Percentiles rank a stretch among this genome's conserved stretches.
Evolutionary conservation across 2,113 vertebrate genomes (phyloP).

Genomic region (Menidia beryllina): DNA sequence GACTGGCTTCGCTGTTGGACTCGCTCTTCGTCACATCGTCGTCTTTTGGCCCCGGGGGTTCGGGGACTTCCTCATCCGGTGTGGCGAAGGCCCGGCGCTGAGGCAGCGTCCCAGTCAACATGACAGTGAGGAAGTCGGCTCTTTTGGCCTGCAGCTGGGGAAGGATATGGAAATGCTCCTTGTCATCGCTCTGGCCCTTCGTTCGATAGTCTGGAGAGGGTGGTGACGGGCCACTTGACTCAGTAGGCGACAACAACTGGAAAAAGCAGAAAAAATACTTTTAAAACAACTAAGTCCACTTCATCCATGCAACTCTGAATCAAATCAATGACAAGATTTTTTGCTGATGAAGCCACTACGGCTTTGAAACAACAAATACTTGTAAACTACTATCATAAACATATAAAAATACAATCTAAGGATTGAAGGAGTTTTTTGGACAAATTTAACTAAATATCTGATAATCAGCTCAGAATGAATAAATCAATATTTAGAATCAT

Average conservation of each 20-base stretch:
- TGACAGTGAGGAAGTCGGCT: slow-evolving; percentile 90
- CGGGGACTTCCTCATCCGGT: slow-evolving; percentile 24
- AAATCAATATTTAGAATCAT: too few species aligned
- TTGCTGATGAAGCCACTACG: not conserved
- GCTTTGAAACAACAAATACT: not conserved
- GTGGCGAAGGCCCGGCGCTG: slow-evolving; percentile 70
- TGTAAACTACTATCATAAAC: not conserved
- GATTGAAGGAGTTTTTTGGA: not conserved
- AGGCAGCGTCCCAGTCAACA: slow-evolving; percentile 83
- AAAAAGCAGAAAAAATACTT: slow-evolving; percentile 40
- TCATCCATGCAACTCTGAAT: not conserved
- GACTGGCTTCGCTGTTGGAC: slow-evolving; percentile 90
- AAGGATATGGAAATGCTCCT: slow-evolving; percentile 85
- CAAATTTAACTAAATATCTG: too few species aligned
- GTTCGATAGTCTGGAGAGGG: slow-evolving; percentile 90
- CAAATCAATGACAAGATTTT: not conserved
- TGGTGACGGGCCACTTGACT: slow-evolving; percentile 82
- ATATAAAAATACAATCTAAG: not conserved
- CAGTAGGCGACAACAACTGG: slow-evolving; percentile 84
- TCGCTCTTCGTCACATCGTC: slow-evolving; percentile 86
- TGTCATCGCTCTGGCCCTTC: slow-evolving; percentile 86
- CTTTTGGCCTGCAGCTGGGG: slow-evolving; percentile 88
- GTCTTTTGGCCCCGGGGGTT: slow-evolving; percentile 73
- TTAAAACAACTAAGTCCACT: not conserved
- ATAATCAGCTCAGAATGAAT: too few species aligned